A percentile compares a stretch with the other conserved stretches of the same genome.
These are phyloP conservation scores for Drosophila melanica DNA, from an alignment of 1,140 invertebrate species.

Conservation along the genomic window DNA sequence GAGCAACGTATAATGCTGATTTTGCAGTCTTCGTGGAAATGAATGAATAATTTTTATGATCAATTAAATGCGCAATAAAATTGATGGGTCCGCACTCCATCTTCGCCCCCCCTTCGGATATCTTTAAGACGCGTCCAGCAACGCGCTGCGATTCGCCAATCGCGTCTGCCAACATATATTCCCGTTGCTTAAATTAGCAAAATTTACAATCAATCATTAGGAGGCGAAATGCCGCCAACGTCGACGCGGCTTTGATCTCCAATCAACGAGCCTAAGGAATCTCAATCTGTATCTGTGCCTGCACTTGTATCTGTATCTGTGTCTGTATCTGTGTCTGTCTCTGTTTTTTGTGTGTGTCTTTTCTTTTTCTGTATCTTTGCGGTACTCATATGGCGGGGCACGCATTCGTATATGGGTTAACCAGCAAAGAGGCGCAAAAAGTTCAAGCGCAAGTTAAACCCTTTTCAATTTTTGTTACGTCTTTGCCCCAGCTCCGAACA, in stretches of 20 bases:
- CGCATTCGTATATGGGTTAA: slow-evolving; percentile 58
- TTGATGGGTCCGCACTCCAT: slow-evolving; percentile 53
- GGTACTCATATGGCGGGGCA: slow-evolving; percentile 33
- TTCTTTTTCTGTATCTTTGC: slow-evolving; percentile 25
- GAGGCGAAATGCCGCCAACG: slow-evolving; percentile 49
- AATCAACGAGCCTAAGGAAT: slow-evolving; percentile 40
- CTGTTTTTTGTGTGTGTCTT: neutral
- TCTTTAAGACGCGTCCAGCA: slow-evolving; percentile 27
- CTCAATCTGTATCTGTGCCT: slow-evolving; percentile 5
- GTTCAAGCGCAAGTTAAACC: slow-evolving; percentile 71
- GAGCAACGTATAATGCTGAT: slow-evolving; percentile 55
- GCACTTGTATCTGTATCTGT: slow-evolving; percentile 13
- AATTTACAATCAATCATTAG: slow-evolving; percentile 82
- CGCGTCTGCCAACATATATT: slow-evolving; percentile 61
- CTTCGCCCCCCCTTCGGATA: neutral
- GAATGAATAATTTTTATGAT: slow-evolving; percentile 81
- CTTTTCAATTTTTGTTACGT: slow-evolving; percentile 70
- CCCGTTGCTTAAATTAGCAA: slow-evolving; percentile 79
- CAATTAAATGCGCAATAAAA: slow-evolving; percentile 81
- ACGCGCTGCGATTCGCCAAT: slow-evolving; percentile 15
- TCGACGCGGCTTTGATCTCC: slow-evolving; percentile 61
- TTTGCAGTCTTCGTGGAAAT: slow-evolving; percentile 62
- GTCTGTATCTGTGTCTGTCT: slow-evolving; percentile 11
- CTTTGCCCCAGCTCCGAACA: neutral
- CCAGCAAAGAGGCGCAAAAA: slow-evolving; percentile 49